Evolutionary conservation across 2,888 invertebrate species (phyloP), one percentile per base, ranked within the genome.

Genomic region (Philopedon plagiatum): DNA sequence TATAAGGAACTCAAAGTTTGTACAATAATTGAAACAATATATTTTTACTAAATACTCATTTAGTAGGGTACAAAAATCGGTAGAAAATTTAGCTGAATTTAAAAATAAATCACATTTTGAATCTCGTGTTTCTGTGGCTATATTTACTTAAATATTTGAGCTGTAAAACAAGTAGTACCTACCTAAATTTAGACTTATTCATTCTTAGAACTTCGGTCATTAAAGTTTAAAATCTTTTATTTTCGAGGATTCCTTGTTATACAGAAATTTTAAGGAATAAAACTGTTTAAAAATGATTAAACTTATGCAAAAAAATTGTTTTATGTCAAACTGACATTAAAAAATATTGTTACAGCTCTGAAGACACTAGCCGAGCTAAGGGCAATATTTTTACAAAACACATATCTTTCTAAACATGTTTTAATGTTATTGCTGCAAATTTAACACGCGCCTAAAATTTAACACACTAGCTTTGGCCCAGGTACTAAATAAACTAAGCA

Each of bases 11-110:
- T 44, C 29, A 44, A 67, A 67, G 71, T 72, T 72, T 72, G 71
- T 67, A 72, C 71, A 72, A 72, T 72, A 72, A 67, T 72, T 67
- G 71, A 62, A 72, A 72, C 71, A 72, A 67, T 71, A 66, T 66
- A 66, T 72, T 67, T 72, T 72, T 72, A 67, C 39, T 71, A 57
- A 37, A 56, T 65, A 56, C 56, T 56, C 54, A 54, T 32, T 21
- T 64, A 37, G 26, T 9, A 21, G 19, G 39, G 51, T 49, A 51
- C 37, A 51, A 32, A 37, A 39, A 23, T 62, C n/a, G 19, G 21
- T 49, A 34, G 46, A 19, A 49, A 46, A 62, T 29, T 62, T 62
- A 44, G 44, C 0, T 21, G 9, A 23, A 21, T 21, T 49, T 26
- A 9, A 29, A 54, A 41, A 18, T 15, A 15, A n/a, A n/a, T n/a